Evolutionary conservation across 2,113 vertebrate genomes (phyloP).

Genomic region (Lophura nycthemera): DNA sequence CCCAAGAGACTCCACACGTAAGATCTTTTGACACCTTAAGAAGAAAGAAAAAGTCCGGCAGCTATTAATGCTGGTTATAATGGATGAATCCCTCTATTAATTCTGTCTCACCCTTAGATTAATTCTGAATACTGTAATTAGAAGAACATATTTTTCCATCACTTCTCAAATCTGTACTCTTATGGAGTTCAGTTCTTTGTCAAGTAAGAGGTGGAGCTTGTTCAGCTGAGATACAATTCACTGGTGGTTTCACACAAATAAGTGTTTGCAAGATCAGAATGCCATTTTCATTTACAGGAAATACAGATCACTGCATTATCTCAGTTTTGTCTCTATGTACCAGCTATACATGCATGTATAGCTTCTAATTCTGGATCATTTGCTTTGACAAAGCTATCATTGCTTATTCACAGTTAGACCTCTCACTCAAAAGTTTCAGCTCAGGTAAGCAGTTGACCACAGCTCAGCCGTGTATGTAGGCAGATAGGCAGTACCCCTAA

Average conservation of each 20-base stretch:
- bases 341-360: not conserved
- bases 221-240: not conserved
- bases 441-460: not conserved
- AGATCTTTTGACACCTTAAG: not conserved
- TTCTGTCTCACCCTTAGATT: not conserved
- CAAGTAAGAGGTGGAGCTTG: not conserved
- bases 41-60: not conserved
- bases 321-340: not conserved
- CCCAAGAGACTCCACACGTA: not conserved
- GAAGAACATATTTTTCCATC: slow-evolving; percentile 31
- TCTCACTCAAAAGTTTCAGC: not conserved
- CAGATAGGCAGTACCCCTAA: not conserved
- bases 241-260: not conserved
- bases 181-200: not conserved
- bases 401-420: not conserved
- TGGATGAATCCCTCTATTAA: slow-evolving; percentile 1
- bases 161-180: not conserved
- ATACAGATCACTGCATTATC: not conserved
- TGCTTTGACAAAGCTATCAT: not conserved
- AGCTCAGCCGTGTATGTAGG: not conserved
- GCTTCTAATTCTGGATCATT: not conserved
- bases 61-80: slow-evolving; percentile 9
- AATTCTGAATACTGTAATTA: slow-evolving; percentile 32
- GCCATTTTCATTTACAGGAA: not conserved
- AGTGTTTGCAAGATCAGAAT: not conserved